Evolutionary conservation across 2,113 vertebrate species (phyloP).

Genomic region (Hippocampus guttulatus): DNA sequence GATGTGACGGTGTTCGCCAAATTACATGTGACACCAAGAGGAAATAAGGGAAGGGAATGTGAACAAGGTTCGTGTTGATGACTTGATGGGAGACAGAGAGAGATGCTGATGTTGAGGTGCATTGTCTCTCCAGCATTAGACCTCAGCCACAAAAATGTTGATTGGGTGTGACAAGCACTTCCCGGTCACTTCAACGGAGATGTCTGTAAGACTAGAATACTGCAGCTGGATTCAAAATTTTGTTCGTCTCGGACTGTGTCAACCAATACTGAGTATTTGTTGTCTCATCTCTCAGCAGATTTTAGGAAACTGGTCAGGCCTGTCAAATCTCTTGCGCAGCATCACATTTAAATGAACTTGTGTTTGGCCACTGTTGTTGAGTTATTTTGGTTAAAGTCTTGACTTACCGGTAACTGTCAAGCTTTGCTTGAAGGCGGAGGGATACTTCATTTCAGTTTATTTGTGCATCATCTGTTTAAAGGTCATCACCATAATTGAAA

Average conservation of each 20-base stretch:
- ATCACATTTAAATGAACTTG: too few species aligned
- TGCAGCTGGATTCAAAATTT: neutral
- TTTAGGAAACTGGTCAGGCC: neutral
- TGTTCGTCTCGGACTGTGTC: too few species aligned
- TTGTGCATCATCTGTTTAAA: too few species aligned
- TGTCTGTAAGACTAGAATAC: neutral
- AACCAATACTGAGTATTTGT: too few species aligned
- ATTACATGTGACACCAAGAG: constrained; percentile 30
- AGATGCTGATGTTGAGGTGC: constrained; percentile 1
- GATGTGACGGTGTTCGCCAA: constrained; percentile 8
- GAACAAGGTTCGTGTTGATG: constrained; percentile 27
- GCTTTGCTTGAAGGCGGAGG: too few species aligned
- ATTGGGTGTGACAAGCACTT: neutral
- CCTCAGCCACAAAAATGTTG: neutral
- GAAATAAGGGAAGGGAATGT: constrained; percentile 29
- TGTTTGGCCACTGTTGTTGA: too few species aligned
- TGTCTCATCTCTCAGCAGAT: neutral
- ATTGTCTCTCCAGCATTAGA: neutral
- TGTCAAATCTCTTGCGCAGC: neutral
- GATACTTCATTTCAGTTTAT: too few species aligned
- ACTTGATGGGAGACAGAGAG: neutral
- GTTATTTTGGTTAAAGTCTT: too few species aligned
- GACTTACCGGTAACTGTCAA: too few species aligned
- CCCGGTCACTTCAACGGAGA: neutral
- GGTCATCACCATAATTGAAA: too few species aligned